These are phyloP conservation scores for Eumaeus atala DNA, from an alignment of 1,140 invertebrate species.

Conservation along the genomic window DNA sequence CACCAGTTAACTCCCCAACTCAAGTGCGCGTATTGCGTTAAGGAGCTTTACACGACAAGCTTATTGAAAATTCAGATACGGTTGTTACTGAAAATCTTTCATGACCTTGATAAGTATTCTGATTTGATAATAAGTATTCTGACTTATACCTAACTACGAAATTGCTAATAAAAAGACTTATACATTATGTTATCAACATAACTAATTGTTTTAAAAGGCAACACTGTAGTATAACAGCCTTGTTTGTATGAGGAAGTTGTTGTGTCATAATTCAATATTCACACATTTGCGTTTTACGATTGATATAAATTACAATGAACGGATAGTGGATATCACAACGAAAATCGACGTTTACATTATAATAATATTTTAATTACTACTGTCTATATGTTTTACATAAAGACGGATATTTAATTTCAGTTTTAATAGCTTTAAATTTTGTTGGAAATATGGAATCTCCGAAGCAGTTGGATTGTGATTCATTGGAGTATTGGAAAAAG, in stretches of 20 bases:
- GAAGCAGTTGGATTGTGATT: slow-evolving; percentile 53
- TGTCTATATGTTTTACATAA: slow-evolving; percentile 16
- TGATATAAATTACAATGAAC: slow-evolving; percentile 1
- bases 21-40: no score
- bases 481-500: slow-evolving; percentile 63
- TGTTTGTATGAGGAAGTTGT: slow-evolving; percentile 37
- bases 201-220: background rate
- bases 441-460: slow-evolving; percentile 59
- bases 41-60: no score
- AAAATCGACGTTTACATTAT: slow-evolving; percentile 11
- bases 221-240: background rate
- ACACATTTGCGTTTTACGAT: slow-evolving; percentile 7
- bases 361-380: slow-evolving; percentile 11
- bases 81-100: no score
- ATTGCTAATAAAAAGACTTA: background rate
- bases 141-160: no score
- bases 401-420: slow-evolving; percentile 13
- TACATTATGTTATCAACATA: no score
- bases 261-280: slow-evolving; percentile 36
- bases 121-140: no score
- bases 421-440: slow-evolving; percentile 5
- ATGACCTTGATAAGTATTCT: no score
- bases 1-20: no score
- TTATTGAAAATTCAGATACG: no score
- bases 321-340: background rate